These are phyloP conservation scores for Ciconia nigra DNA, from an alignment of 2,797 vertebrate genomes.

Conservation along the genomic window DNA sequence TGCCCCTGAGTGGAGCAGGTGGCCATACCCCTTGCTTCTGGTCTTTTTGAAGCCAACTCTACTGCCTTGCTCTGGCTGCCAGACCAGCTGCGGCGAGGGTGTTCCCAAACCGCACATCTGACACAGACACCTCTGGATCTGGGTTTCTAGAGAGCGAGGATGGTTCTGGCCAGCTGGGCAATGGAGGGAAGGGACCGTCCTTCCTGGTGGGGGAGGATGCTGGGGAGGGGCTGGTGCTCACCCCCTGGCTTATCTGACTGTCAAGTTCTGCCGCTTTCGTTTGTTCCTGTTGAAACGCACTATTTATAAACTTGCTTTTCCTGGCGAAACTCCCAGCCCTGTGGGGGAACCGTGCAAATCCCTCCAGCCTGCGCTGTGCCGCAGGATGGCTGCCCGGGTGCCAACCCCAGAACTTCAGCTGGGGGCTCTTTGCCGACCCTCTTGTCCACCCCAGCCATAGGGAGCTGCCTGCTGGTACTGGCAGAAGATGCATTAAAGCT, in stretches of 20 bases:
- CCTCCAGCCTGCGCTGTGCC: not conserved
- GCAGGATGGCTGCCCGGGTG: not conserved
- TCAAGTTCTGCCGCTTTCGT: not conserved
- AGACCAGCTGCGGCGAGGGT: not conserved
- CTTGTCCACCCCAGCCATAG: accelerated
- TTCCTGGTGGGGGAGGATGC: not conserved
- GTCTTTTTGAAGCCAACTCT: not conserved
- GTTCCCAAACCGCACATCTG: not conserved
- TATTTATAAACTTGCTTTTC: conserved; percentile 67
- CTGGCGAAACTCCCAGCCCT: conserved; percentile 45
- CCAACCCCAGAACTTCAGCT: not conserved
- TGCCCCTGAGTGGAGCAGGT: accelerated
- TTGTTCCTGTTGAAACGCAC: conserved; percentile 16
- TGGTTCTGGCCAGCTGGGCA: not conserved
- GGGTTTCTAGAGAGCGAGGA: not conserved
- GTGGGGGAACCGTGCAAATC: conserved; percentile 37
- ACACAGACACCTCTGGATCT: not conserved
- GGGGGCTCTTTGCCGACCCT: not conserved
- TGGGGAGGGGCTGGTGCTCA: not conserved
- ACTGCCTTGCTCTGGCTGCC: not conserved
- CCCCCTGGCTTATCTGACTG: conserved; percentile 6
- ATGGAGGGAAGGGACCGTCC: not conserved
- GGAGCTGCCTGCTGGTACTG: not conserved
- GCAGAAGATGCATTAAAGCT: accelerated
- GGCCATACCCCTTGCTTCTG: not conserved